A percentile compares a stretch with the other conserved stretches of the same genome.
Conservation (phyloP, 2,797 vertebrate species). For the Mallotus villosus region DNA sequence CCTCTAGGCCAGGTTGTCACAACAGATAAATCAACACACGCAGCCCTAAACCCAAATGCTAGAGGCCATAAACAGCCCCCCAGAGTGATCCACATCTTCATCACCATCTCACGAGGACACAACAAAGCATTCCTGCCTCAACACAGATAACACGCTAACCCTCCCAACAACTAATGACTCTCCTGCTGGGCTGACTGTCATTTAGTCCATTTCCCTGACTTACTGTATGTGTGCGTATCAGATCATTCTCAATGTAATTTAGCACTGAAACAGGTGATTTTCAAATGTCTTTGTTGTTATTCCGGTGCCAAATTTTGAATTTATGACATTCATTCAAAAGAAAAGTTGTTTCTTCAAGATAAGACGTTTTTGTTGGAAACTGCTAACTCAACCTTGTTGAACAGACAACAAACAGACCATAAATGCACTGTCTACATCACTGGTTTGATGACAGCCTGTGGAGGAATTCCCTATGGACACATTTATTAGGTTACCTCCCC, state of each 20-base stretch:
- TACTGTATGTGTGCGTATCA: background rate
- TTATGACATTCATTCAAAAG: too few relatives aligned
- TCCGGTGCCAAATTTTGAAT: too few relatives aligned
- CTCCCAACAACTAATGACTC: background rate
- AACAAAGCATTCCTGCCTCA: slow-evolving; percentile 20
- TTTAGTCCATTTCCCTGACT: background rate
- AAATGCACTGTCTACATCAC: background rate
- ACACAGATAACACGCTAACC: background rate
- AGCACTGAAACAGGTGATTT: too few relatives aligned
- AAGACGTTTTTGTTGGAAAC: too few relatives aligned
- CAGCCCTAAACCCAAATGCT: slow-evolving; percentile 9
- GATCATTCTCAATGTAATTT: background rate
- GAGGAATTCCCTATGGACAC: slow-evolving; percentile 2
- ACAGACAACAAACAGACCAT: background rate
- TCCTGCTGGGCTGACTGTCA: too few relatives aligned
- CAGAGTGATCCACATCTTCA: slow-evolving; percentile 5
- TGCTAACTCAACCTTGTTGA: background rate
- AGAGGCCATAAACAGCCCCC: slow-evolving; percentile 7
- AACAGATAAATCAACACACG: slow-evolving; percentile 33
- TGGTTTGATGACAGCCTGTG: background rate
- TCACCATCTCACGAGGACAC: slow-evolving; percentile 5
- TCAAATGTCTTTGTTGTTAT: too few relatives aligned
- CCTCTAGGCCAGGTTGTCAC: slow-evolving; percentile 24
- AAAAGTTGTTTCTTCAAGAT: too few relatives aligned
- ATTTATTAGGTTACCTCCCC: slow-evolving; percentile 40